Conservation (phyloP, 2,797 vertebrate species). For the Nyctalus aviator region DNA sequence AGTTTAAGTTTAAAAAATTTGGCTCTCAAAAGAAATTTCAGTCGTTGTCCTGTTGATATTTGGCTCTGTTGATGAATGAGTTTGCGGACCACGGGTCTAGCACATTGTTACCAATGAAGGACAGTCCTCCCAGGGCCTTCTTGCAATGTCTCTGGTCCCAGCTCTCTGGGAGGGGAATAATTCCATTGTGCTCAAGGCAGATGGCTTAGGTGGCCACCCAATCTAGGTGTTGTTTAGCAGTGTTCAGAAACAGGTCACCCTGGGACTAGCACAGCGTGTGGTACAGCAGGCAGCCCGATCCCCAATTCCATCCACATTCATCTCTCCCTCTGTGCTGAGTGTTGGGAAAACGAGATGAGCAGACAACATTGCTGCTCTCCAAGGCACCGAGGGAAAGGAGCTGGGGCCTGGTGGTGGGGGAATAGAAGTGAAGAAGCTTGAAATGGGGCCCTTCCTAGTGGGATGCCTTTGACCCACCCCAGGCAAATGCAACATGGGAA, state of each 20-base stretch:
- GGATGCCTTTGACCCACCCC: background rate
- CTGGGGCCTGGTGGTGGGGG: accelerated
- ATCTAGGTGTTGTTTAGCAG: background rate
- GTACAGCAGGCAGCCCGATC: accelerated
- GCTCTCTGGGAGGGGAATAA: background rate
- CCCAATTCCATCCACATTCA: background rate
- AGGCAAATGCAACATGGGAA: background rate
- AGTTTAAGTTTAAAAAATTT: too few species aligned
- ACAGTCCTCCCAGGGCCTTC: too few species aligned
- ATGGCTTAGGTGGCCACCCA: background rate
- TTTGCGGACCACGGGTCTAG: too few species aligned
- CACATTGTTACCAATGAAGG: accelerated
- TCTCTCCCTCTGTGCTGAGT: background rate
- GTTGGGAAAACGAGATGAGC: background rate
- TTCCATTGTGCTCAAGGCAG: background rate
- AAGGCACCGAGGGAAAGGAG: background rate
- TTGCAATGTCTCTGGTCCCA: background rate
- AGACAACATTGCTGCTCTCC: background rate
- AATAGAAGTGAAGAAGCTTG: accelerated
- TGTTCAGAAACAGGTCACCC: background rate
- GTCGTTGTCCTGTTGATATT: too few species aligned
- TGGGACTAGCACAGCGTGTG: background rate
- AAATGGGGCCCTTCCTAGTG: background rate
- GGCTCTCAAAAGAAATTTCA: too few species aligned
- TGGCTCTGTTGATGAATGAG: too few species aligned